Conservation (phyloP, 2,888 invertebrate species). For the Himalopsyche japonica region DNA sequence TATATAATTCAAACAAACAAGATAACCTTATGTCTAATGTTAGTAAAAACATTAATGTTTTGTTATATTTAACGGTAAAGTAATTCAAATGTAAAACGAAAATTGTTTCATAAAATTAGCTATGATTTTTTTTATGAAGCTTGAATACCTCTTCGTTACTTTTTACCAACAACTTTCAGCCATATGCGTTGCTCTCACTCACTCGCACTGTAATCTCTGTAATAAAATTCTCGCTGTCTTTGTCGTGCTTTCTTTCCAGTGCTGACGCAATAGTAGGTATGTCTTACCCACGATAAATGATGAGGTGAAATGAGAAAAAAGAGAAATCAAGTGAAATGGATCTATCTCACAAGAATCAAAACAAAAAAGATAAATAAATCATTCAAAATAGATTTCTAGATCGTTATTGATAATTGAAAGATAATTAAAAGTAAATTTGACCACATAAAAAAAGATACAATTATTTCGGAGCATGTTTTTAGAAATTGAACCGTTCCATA, state of each 20-base stretch:
- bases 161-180: not conserved
- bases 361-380: not conserved
- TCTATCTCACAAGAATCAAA: not conserved
- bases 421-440: too few species aligned
- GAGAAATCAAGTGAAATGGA: not conserved
- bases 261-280: not conserved
- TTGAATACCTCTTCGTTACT: not conserved
- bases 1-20: too few species aligned
- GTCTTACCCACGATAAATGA: not conserved
- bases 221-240: not conserved
- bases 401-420: not conserved
- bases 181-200: not conserved
- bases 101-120: too few species aligned
- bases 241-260: not conserved
- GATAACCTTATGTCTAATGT: too few species aligned
- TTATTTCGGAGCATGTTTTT: too few species aligned
- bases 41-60: too few species aligned
- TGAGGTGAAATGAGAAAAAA: not conserved
- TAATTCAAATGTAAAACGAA: too few species aligned
- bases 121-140: not conserved
- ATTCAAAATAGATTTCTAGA: not conserved
- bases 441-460: too few species aligned
- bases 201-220: not conserved
- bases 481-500: too few species aligned
- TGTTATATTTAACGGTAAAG: too few species aligned